Evolutionary conservation across 2,113 vertebrate species (phyloP).

Genomic region (Albula goreensis): DNA sequence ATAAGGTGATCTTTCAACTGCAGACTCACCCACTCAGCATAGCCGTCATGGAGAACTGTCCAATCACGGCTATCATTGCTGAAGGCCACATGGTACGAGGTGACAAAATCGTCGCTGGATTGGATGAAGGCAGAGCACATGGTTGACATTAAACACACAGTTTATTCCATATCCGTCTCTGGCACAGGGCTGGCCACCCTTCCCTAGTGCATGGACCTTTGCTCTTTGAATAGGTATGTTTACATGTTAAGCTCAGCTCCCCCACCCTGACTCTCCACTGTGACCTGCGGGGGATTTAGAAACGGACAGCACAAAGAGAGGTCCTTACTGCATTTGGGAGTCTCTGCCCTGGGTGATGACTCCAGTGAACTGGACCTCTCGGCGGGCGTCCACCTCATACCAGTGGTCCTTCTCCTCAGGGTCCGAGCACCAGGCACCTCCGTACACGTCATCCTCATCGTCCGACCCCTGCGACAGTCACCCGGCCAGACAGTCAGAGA

Average conservation of each 20-base stretch:
- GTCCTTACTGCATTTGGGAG: constrained; percentile 80
- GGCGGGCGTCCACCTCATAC: constrained; percentile 87
- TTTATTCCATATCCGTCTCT: neutral
- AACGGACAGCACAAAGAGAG: neutral
- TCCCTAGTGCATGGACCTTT: neutral
- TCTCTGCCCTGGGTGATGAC: constrained; percentile 90
- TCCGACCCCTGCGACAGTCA: constrained; percentile 74
- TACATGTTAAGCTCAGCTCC: no score
- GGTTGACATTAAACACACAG: neutral
- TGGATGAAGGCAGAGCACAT: neutral
- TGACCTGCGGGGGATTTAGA: no score
- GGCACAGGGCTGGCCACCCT: neutral
- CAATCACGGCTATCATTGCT: constrained; percentile 95
- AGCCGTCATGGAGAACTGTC: constrained; percentile 88
- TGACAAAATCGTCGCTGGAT: constrained; percentile 85
- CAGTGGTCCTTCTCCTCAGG: constrained; percentile 83
- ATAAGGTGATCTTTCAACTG: neutral
- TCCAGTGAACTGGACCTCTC: constrained; percentile 85
- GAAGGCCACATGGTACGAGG: constrained; percentile 89
- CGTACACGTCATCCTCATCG: constrained; percentile 82
- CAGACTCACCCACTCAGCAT: constrained; percentile 86
- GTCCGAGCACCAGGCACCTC: constrained; percentile 90
- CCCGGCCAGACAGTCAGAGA: neutral
- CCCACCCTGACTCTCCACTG: no score
- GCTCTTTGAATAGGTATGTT: no score